Evolutionary conservation across 2,888 invertebrate species (phyloP), one percentile per base, ranked within the genome.

Genomic region (Epiblema foenella): DNA sequence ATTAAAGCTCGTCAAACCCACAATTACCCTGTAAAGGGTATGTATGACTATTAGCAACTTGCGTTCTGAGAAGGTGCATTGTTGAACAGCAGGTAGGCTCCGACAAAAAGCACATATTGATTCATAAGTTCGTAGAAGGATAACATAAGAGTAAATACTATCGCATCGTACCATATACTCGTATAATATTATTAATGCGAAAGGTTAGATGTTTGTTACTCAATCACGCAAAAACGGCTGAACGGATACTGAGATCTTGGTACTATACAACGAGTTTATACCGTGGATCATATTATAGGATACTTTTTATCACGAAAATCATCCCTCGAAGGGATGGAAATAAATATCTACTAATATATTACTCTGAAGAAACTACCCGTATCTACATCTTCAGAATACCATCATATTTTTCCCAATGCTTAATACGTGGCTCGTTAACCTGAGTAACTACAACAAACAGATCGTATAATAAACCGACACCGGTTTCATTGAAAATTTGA

Each of bases 401-500:
- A 57, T n/a, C n/a, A 17, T 33, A n/a, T n/a, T 59, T 24, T 15
- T 59, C 42, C 20, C 10, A 10, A 10, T 46, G 33, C 33, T 24
- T 24, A 24, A 4, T 24, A 24, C 24, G 24, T 24, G 24, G 24
- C 24, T 24, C 24, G 33, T 56, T 33, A 3, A n/a, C 17, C 37
- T 33, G 46, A 52, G 42, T 70, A 46, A 56, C 60, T 56, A 51
- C 67, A 37, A 67, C 24, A 80, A 83, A 80, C 79, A 83, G 83
- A 85, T 88, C 81, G 83, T 83, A 80, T 85, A 86, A 88, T 88
- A 87, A 88, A 86, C 85, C 83, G 85, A 85, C 84, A 85, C 85
- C 85, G 85, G 85, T 85, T 87, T 89, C 88, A 91, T 90, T 91
- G 91, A 90, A 89, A 87, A 88, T 90, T 90, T 86, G 84, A 90